A percentile compares a stretch with the other conserved stretches of the same genome.
Evolutionary conservation across 2,113 vertebrate species (phyloP).

Genomic region (Silurus meridionalis): DNA sequence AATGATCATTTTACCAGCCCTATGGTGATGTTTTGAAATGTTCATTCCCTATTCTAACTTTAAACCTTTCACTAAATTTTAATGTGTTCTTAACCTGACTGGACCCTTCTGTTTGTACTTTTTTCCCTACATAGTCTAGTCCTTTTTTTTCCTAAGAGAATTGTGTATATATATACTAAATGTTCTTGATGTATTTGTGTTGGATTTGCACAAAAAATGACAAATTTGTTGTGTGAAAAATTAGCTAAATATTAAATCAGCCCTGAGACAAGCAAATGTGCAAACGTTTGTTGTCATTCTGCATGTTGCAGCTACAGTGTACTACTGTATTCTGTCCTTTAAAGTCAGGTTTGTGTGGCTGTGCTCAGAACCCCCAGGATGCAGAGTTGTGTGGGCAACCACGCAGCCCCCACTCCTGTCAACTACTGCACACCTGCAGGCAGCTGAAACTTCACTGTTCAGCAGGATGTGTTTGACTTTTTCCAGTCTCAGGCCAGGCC

Average conservation of each 20-base stretch:
- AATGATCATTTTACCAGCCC: neutral
- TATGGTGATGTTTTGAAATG: neutral
- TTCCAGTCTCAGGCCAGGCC: slow-evolving; percentile 20
- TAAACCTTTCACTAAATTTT: neutral
- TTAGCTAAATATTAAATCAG: neutral
- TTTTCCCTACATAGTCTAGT: neutral
- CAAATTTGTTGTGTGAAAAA: neutral
- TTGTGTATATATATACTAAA: neutral
- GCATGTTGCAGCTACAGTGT: slow-evolving; percentile 15
- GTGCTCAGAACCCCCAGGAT: slow-evolving; percentile 15
- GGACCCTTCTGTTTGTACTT: neutral
- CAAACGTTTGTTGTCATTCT: slow-evolving; percentile 20
- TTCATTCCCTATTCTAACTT: slow-evolving; percentile 4
- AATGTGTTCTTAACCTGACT: neutral
- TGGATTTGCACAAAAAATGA: neutral
- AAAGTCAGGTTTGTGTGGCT: slow-evolving; percentile 1
- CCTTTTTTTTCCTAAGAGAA: neutral
- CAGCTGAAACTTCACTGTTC: neutral
- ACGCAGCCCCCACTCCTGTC: slow-evolving; percentile 30
- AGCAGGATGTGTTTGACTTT: slow-evolving; percentile 14
- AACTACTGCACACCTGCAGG: slow-evolving; percentile 47
- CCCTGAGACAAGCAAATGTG: neutral
- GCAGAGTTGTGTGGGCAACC: slow-evolving; percentile 12
- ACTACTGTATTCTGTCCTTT: neutral
- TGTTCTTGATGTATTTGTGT: neutral